Evolutionary conservation across 1,140 invertebrate genomes (phyloP).

Genomic region (Drosophila ficusphila): DNA sequence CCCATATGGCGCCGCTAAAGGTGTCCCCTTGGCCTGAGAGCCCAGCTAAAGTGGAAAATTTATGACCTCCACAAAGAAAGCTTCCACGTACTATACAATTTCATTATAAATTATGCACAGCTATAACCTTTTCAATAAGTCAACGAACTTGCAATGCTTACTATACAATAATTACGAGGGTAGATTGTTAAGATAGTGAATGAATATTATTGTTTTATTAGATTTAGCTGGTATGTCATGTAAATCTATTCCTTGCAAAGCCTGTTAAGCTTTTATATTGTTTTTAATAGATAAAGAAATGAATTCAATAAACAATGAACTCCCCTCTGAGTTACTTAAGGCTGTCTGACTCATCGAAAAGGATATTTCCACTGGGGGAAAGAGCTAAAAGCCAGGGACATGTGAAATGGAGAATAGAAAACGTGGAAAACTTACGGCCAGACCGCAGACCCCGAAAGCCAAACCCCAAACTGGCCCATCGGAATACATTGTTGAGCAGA

Average conservation of each 20-base stretch:
- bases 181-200: background rate
- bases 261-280: background rate
- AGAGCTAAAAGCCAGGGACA: slow-evolving; percentile 6
- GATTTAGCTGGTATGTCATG: background rate
- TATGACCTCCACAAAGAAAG: slow-evolving; percentile 55
- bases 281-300: no score
- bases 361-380: slow-evolving; percentile 3
- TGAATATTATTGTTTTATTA: no score
- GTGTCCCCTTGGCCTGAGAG: slow-evolving; percentile 53
- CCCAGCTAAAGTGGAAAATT: slow-evolving; percentile 64
- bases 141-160: slow-evolving; percentile 47
- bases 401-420: background rate
- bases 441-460: slow-evolving; percentile 17
- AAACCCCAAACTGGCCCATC: slow-evolving; percentile 10
- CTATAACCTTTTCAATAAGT: slow-evolving; percentile 65
- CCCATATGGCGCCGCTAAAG: slow-evolving; percentile 73
- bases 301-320: no score
- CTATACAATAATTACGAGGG: slow-evolving; percentile 17
- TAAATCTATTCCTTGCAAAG: background rate
- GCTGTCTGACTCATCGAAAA: slow-evolving; percentile 18
- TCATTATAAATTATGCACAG: slow-evolving; percentile 74
- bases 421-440: background rate
- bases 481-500: slow-evolving; percentile 28
- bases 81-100: slow-evolving; percentile 64
- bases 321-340: background rate